Percentiles rank a stretch among this genome's conserved stretches.
These are phyloP conservation scores for Manis crassicaudata DNA, from an alignment of 2,797 vertebrate genomes.

Conservation along the genomic window DNA sequence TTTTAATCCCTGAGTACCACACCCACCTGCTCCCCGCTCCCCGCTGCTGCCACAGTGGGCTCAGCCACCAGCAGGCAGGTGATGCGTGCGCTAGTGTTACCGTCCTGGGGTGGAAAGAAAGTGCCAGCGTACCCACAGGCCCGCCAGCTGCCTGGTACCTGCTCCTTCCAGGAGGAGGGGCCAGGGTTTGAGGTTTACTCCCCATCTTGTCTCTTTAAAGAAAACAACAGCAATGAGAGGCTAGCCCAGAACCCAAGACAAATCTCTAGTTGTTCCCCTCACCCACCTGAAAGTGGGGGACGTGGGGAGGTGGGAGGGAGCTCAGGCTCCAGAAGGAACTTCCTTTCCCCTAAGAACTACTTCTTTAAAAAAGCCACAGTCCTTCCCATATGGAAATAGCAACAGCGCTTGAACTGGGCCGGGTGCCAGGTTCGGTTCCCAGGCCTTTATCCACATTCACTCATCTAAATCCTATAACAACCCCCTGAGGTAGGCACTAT, in stretches of 20 bases:
- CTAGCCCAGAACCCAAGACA: neutral
- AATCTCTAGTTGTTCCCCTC: neutral
- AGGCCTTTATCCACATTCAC: neutral
- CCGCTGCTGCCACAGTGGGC: neutral
- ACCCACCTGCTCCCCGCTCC: neutral
- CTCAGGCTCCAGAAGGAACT: neutral
- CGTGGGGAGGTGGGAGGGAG: no score
- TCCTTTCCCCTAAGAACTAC: neutral
- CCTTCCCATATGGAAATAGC: neutral
- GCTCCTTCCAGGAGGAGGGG: neutral
- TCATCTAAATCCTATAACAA: neutral
- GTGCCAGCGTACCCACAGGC: neutral
- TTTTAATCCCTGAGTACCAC: neutral
- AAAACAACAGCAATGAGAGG: neutral
- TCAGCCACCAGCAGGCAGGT: neutral
- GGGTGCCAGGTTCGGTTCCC: neutral
- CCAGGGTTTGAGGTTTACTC: neutral
- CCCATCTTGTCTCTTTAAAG: neutral
- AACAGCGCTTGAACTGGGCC: neutral
- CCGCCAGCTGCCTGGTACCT: neutral
- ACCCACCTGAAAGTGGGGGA: fast-evolving
- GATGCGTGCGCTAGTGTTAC: fast-evolving
- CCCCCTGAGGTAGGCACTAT: neutral
- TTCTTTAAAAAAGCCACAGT: no score
- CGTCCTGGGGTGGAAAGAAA: neutral